Evolutionary conservation across 2,888 invertebrate genomes (phyloP).

Genomic region (Plemyria rubiginata): DNA sequence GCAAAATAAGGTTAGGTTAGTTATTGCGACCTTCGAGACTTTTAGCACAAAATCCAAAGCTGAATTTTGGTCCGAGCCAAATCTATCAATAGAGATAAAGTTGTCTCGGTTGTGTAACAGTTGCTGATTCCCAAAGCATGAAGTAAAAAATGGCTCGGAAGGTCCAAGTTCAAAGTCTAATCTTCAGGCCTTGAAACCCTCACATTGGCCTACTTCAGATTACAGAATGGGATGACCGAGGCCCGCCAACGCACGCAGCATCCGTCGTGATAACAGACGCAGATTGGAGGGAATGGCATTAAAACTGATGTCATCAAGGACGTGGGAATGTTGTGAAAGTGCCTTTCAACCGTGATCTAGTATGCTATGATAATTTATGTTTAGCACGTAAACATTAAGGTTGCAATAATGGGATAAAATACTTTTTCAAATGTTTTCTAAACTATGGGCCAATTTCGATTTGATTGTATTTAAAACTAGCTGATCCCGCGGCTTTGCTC

Average conservation of each 20-base stretch:
- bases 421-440: too few relatives aligned
- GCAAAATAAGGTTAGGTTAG: background rate
- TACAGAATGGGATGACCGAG: conserved; percentile 12
- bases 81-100: too few relatives aligned
- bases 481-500: too few relatives aligned
- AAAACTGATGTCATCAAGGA: conserved; percentile 24
- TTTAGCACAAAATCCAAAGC: too few relatives aligned
- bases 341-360: background rate
- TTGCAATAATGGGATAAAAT: background rate
- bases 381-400: background rate
- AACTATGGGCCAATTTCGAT: too few relatives aligned
- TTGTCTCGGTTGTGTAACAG: too few relatives aligned
- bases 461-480: too few relatives aligned
- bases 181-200: conserved; percentile 19
- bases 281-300: conserved; percentile 10
- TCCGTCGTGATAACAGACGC: conserved; percentile 23
- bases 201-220: conserved; percentile 32
- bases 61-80: too few relatives aligned
- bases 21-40: background rate
- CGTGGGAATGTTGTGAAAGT: conserved; percentile 12
- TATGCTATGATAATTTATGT: background rate
- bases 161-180: conserved; percentile 19
- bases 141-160: background rate
- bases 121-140: too few relatives aligned
- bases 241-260: conserved; percentile 25